phyloP scores from a whole-genome alignment of 1,140 invertebrate genomes.

The Panulirus ornatus region DNA sequence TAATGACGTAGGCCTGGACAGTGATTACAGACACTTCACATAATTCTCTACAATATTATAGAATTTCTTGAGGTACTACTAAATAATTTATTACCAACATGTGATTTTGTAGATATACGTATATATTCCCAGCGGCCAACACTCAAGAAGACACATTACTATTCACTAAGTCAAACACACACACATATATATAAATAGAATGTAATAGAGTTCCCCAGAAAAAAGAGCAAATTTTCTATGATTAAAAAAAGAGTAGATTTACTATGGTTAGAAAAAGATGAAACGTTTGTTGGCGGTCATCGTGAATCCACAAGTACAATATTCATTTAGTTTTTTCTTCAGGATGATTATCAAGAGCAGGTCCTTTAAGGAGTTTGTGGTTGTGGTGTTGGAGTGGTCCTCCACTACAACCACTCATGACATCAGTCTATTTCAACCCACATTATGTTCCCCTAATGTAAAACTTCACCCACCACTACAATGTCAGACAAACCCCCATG shows the following conservation, averaged over 20 bases:
- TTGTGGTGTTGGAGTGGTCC: not conserved
- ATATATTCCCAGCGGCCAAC: not conserved
- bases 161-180: constrained; percentile 1
- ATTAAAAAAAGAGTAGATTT: not conserved
- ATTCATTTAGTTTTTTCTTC: too few species aligned
- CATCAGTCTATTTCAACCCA: too few species aligned
- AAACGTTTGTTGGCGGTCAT: constrained; percentile 49
- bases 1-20: too few species aligned
- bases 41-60: not conserved
- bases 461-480: not conserved
- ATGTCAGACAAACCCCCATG: not conserved
- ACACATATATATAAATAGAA: not conserved
- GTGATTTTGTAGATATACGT: not conserved
- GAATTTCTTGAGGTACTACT: not conserved
- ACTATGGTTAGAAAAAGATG: constrained; percentile 1
- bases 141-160: constrained; percentile 15
- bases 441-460: not conserved
- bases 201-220: not conserved
- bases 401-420: too few species aligned
- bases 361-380: constrained; percentile 30
- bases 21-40: too few species aligned
- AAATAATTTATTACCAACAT: not conserved
- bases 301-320: constrained; percentile 49
- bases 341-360: constrained; percentile 66
- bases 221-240: not conserved